These are phyloP conservation scores for Clarias platycephalus DNA, from an alignment of 2,797 vertebrate genomes.

Conservation along the genomic window DNA sequence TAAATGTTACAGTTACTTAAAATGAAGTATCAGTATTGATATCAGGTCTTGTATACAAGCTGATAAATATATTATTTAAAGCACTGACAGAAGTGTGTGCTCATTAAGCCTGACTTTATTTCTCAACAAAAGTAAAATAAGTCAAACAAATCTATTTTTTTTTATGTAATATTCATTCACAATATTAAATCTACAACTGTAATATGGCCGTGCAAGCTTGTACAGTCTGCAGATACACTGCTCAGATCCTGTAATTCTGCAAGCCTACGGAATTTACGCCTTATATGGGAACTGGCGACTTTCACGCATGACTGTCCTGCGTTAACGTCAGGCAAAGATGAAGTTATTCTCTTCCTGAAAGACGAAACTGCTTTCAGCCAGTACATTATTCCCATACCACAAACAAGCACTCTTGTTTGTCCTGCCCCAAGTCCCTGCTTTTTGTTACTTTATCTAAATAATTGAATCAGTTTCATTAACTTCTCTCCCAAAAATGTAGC, in stretches of 20 bases:
- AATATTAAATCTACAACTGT: neutral
- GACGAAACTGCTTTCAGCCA: neutral
- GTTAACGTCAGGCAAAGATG: constrained; percentile 19
- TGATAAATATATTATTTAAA: constrained; percentile 8
- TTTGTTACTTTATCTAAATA: constrained; percentile 7
- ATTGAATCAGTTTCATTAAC: neutral
- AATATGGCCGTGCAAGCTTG: neutral
- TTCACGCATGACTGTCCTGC: constrained; percentile 8
- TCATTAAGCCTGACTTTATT: neutral
- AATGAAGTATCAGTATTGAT: neutral
- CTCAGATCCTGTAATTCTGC: neutral
- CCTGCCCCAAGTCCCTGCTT: neutral
- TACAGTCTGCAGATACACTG: neutral
- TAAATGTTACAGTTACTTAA: neutral
- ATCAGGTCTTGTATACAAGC: neutral
- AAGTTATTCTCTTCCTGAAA: constrained; percentile 9
- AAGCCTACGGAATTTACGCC: constrained; percentile 15
- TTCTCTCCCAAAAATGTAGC: neutral
- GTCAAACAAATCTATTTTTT: neutral
- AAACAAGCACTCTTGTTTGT: neutral
- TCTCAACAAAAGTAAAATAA: neutral
- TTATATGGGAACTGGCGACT: constrained; percentile 26
- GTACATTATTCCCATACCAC: neutral
- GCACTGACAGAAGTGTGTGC: neutral
- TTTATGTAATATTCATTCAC: neutral